These are phyloP conservation scores for Conops quadrifasciatus DNA, from an alignment of 2,888 invertebrate species.

Conservation along the genomic window DNA sequence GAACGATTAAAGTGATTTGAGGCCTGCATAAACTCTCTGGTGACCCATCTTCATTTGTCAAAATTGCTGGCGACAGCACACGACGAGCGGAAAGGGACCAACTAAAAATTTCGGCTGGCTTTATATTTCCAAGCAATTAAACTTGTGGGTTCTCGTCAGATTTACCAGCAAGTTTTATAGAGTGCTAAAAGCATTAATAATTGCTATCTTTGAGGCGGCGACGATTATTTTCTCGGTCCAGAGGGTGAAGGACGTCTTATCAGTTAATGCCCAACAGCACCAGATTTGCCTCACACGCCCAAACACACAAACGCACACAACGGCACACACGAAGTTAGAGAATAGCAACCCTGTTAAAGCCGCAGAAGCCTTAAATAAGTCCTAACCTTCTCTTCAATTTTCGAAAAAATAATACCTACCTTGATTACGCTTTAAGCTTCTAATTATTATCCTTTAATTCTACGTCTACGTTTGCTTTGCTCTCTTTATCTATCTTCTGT, in stretches of 20 bases:
- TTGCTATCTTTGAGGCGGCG: neutral
- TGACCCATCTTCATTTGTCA: constrained; percentile 18
- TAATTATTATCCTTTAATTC: constrained; percentile 29
- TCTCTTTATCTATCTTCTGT: neutral
- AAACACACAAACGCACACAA: neutral
- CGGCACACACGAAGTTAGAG: no score
- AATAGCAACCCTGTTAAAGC: neutral
- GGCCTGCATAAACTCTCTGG: neutral
- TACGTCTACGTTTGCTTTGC: neutral
- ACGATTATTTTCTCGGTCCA: constrained; percentile 4
- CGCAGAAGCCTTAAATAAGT: neutral
- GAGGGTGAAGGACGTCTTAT: constrained; percentile 8
- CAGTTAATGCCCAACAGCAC: neutral
- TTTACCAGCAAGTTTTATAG: neutral
- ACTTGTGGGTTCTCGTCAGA: constrained; percentile 8
- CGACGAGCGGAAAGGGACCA: neutral
- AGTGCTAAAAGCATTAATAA: constrained; percentile 14
- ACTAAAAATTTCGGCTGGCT: neutral
- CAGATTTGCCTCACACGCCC: neutral
- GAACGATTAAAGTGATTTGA: neutral
- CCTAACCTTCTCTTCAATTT: no score
- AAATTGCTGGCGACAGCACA: neutral
- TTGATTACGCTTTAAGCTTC: constrained; percentile 20
- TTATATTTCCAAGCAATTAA: constrained; percentile 29
- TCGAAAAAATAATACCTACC: neutral